Evolutionary conservation across 2,797 vertebrate species (phyloP).

Genomic region (Leptatherina wallacei): DNA sequence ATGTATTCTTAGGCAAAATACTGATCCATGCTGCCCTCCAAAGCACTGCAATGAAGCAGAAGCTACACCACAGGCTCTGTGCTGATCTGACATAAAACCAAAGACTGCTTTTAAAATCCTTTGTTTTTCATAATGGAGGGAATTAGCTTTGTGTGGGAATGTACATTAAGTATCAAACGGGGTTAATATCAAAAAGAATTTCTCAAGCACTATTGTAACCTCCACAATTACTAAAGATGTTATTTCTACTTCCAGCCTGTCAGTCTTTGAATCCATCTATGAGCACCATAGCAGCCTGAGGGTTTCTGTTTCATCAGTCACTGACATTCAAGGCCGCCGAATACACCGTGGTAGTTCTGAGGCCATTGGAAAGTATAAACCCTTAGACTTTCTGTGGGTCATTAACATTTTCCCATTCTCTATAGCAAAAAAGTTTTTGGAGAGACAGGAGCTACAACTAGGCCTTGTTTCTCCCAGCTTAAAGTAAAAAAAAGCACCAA

Average conservation of each 20-base stretch:
- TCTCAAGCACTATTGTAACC: not conserved
- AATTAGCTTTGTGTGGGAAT: not conserved
- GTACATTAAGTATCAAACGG: not conserved
- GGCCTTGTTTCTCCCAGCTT: not conserved
- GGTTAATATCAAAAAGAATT: not conserved
- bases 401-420: not conserved
- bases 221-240: not conserved
- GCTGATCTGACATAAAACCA: not conserved
- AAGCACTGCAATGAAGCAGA: no score
- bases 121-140: not conserved
- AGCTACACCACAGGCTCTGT: no score
- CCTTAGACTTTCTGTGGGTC: not conserved
- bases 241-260: not conserved
- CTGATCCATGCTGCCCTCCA: no score
- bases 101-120: not conserved
- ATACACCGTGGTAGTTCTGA: not conserved
- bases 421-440: not conserved
- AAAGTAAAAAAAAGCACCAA: conserved; percentile 2
- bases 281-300: not conserved
- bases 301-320: not conserved
- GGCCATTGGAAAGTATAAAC: not conserved
- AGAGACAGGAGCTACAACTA: not conserved
- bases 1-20: no score
- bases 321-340: not conserved
- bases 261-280: not conserved